These are phyloP conservation scores for Bombyx mori DNA, from an alignment of 1,140 invertebrate genomes.

Conservation along the genomic window ASM3026992v2 NC_085109.1:9977001-9977500, in stretches of 20 bases:
- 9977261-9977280: constrained; percentile 33
- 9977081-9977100: constrained; percentile 11
- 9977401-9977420: too few relatives aligned
- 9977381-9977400: too few relatives aligned
- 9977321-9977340: too few relatives aligned
- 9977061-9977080: constrained; percentile 19
- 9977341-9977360: too few relatives aligned
- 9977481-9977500: constrained; percentile 54
- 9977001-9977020: constrained; percentile 40
- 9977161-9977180: constrained; percentile 30
- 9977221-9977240: constrained; percentile 51
- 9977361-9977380: too few relatives aligned
- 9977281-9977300: background rate
- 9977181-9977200: background rate
- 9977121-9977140: constrained; percentile 52
- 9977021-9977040: constrained; percentile 34
- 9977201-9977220: constrained; percentile 40
- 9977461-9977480: constrained; percentile 27
- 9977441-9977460: constrained; percentile 10
- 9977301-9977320: background rate
- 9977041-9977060: constrained; percentile 18
- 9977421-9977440: background rate
- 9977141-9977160: constrained; percentile 48
- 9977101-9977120: constrained; percentile 26
- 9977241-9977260: constrained; percentile 48